Base-by-base conservation (phyloP, 1,140 invertebrate genomes). In the Drosophila auraria region DNA sequence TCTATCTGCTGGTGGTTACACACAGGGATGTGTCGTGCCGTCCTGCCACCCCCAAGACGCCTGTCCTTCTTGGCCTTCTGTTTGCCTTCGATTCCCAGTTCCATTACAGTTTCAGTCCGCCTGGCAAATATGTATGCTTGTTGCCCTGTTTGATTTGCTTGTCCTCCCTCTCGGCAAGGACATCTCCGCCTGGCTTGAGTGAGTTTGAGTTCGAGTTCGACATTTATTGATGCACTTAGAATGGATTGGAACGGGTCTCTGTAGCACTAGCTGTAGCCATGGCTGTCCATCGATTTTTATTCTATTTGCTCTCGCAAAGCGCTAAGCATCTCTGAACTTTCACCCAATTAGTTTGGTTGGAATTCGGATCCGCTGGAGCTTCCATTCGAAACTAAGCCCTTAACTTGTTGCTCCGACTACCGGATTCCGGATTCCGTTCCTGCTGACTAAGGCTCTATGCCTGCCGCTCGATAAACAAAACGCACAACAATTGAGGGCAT, bases 141-240 rank as follows among this genome's bases (percentile, higher is more conserved):
- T 71, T 82, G 66, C 68, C 70, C 76, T 90, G 83, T 89, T 89
- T 90, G 84, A 90, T 84, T 87, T 87, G 60, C 50, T 60, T 71
- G 63, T 70, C 63, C 51, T 57, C 33, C 44, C 59, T 38, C 50
- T 56, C 27, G 57, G 27, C 42, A 54, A 63, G 42, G 45, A 47
- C 78, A 50, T 80, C 72, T 50, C 44, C 40, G 49, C 54, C 53
- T 9, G 53, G 17, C 33, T 53, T 57, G 40, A 57, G n/a, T 75
- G 42, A 54, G 54, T 71, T 51, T 75, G 42, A 54, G 54, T 71
- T 51, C 50, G 65, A 65, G 78, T 45, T 68, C 64, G 54, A 89
- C 77, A 89, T 87, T 82, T 82, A 89, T 89, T 89, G 84, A 90
- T 89, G 84, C 84, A 89, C 78, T 89, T 76, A 71, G 70, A 60